These are phyloP conservation scores for Mico argentatus DNA, from an alignment of 2,797 vertebrate species.

Conservation along the genomic window DNA sequence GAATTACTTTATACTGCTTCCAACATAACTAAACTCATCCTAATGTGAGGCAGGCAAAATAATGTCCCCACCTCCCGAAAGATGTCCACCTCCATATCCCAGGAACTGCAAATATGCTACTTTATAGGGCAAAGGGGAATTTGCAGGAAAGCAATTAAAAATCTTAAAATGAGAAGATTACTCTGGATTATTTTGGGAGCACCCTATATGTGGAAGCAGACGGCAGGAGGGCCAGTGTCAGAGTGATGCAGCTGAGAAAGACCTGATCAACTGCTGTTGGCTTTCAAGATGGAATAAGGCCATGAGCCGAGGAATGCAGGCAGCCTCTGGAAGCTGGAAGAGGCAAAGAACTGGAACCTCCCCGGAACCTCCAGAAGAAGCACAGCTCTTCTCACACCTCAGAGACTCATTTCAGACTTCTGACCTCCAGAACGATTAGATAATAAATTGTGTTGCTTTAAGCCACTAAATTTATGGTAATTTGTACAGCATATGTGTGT, in stretches of 20 bases:
- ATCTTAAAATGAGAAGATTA: background rate
- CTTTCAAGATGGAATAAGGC: background rate
- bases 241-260: background rate
- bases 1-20: background rate
- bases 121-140: background rate
- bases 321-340: background rate
- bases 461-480: background rate
- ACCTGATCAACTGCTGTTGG: background rate
- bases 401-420: background rate
- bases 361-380: background rate
- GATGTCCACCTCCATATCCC: background rate
- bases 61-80: background rate
- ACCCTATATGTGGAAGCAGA: background rate
- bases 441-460: background rate
- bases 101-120: background rate
- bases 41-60: background rate
- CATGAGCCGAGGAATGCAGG: background rate
- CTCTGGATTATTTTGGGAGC: background rate
- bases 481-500: background rate
- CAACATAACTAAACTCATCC: background rate
- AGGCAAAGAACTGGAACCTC: background rate
- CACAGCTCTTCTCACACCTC: background rate
- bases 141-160: background rate
- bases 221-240: no score
- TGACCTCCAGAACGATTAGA: background rate